Evolutionary conservation across 2,888 invertebrate species (phyloP).

Genomic region (Nasonia oneida): DNA sequence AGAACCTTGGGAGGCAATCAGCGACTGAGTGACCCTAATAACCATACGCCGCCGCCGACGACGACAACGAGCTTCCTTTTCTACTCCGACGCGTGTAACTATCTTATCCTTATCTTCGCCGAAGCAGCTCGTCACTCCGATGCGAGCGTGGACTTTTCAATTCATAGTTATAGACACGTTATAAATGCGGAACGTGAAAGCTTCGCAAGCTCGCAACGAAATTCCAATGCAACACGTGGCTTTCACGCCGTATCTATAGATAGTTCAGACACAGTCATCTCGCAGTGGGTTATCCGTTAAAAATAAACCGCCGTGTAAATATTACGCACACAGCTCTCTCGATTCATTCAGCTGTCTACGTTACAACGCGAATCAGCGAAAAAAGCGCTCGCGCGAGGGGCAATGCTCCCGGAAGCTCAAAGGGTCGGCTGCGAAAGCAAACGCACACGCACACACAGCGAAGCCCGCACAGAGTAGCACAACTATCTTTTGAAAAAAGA

Average conservation of each 20-base stretch:
- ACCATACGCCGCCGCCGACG: slow-evolving; percentile 59
- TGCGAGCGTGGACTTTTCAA: not conserved
- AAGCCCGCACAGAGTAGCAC: too few relatives aligned
- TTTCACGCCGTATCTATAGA: too few relatives aligned
- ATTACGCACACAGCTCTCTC: too few relatives aligned
- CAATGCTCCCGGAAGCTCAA: slow-evolving; percentile 12
- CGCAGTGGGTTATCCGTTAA: too few relatives aligned
- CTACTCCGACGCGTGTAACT: not conserved
- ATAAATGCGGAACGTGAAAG: not conserved
- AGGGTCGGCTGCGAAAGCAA: slow-evolving; percentile 1
- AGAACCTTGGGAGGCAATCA: slow-evolving; percentile 74
- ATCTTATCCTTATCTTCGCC: slow-evolving; percentile 39
- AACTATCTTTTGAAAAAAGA: not conserved
- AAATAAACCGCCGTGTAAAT: not conserved
- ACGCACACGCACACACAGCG: not conserved
- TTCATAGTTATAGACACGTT: not conserved
- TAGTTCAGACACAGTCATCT: too few relatives aligned
- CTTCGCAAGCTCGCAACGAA: not conserved
- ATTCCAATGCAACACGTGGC: not conserved
- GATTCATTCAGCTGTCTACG: not conserved
- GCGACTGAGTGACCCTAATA: slow-evolving; percentile 75
- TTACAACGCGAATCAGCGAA: not conserved
- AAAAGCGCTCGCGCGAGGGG: not conserved
- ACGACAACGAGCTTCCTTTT: slow-evolving; percentile 35
- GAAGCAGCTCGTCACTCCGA: not conserved